Conservation (phyloP, 2,888 invertebrate species). For the Limnephilus rhombicus region DNA sequence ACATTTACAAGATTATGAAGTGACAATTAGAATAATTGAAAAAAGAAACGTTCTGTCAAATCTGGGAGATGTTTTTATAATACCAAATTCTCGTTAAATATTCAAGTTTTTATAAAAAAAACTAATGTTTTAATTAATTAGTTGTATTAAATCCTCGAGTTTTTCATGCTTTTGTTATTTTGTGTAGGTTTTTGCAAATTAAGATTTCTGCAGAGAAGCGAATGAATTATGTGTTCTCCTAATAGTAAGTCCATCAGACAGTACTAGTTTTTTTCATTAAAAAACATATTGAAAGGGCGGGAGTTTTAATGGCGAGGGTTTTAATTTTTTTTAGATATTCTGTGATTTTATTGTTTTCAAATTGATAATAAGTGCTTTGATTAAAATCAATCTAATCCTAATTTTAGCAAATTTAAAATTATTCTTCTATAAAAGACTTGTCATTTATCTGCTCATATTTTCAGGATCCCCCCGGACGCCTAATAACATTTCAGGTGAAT, state of each 20-base stretch:
- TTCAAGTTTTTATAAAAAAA: not conserved
- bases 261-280: not conserved
- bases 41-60: not conserved
- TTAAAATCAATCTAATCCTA: too few species aligned
- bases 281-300: not conserved
- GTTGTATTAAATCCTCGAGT: not conserved
- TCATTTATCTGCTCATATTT: not conserved
- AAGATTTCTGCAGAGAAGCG: not conserved
- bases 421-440: not conserved
- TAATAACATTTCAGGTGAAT: conserved; percentile 6
- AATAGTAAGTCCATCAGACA: not conserved
- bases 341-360: too few species aligned
- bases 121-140: not conserved
- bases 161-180: not conserved
- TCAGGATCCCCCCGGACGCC: not conserved
- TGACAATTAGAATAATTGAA: not conserved
- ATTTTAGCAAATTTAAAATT: too few species aligned
- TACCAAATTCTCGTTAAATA: not conserved
- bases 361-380: too few species aligned
- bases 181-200: not conserved
- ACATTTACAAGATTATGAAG: not conserved
- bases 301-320: too few species aligned
- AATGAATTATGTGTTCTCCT: not conserved
- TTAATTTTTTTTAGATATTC: too few species aligned
- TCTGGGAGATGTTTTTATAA: not conserved